phyloP scores from a whole-genome alignment of 2,113 vertebrate genomes.

The Egretta garzetta region DNA sequence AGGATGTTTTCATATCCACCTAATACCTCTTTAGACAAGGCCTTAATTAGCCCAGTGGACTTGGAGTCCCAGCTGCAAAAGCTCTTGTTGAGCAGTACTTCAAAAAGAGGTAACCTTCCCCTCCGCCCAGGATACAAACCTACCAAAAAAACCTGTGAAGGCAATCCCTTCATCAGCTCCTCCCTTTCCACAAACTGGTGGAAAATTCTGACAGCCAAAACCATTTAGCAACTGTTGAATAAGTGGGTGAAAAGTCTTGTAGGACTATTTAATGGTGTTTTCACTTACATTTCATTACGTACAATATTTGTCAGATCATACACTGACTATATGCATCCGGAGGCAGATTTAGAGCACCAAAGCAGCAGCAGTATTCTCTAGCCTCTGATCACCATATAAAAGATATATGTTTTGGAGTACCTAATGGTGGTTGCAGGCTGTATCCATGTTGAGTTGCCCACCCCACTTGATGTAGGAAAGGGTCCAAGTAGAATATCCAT shows the following conservation, averaged over 20 bases:
- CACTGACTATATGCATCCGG: not conserved
- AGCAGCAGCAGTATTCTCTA: not conserved
- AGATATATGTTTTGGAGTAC: slow-evolving; percentile 61
- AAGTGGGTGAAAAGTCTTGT: not conserved
- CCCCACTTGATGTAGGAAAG: slow-evolving; percentile 90
- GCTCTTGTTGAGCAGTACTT: not conserved
- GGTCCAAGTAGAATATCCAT: slow-evolving; percentile 94
- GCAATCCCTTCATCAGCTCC: not conserved
- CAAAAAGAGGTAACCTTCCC: not conserved
- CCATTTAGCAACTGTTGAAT: not conserved
- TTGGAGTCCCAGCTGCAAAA: not conserved
- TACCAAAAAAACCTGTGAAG: not conserved
- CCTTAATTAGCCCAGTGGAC: not conserved
- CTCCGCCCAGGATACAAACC: not conserved
- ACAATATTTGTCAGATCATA: not conserved
- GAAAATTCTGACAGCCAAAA: not conserved
- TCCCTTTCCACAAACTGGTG: not conserved
- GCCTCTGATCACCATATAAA: not conserved
- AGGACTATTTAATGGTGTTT: not conserved
- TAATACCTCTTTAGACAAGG: not conserved
- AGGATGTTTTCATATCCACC: not conserved
- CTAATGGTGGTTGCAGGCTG: slow-evolving; percentile 85
- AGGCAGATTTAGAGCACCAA: not conserved
- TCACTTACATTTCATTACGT: not conserved
- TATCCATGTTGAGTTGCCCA: slow-evolving; percentile 89